phyloP scores from a whole-genome alignment of 64 coral and sea anemone species.

The Stichodactyla helianthus region DNA sequence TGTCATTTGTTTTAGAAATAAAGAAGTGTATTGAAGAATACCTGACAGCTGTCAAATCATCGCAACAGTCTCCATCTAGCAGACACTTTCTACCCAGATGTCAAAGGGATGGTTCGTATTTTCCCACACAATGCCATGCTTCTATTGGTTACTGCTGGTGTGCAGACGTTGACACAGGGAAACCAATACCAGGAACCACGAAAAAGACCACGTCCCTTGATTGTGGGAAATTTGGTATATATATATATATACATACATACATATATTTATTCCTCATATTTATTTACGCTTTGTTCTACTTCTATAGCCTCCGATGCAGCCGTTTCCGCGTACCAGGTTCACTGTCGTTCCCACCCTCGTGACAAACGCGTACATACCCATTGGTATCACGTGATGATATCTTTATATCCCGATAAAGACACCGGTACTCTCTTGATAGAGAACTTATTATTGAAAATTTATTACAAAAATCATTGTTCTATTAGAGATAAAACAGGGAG shows the following conservation, averaged over 20 bases:
- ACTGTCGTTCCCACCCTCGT: too few species aligned
- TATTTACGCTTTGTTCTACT: too few species aligned
- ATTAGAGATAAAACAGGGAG: too few species aligned
- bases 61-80: slow-evolving; percentile 23
- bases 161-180: slow-evolving; percentile 71
- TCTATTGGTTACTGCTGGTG: slow-evolving; percentile 82
- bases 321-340: too few species aligned
- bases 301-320: too few species aligned
- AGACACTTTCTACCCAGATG: slow-evolving; percentile 53
- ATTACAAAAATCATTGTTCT: too few species aligned
- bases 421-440: too few species aligned
- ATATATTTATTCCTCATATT: background rate
- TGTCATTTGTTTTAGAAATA: slow-evolving; percentile 32
- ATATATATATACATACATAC: background rate
- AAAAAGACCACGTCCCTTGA: slow-evolving; percentile 43
- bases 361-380: too few species aligned
- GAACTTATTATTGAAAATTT: too few species aligned
- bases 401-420: too few species aligned
- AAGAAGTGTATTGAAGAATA: slow-evolving; percentile 85
- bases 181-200: slow-evolving; percentile 69
- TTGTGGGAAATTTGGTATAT: slow-evolving; percentile 60
- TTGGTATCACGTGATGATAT: too few species aligned
- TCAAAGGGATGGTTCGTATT: slow-evolving; percentile 73
- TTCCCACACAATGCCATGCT: slow-evolving; percentile 56
- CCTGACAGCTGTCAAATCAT: slow-evolving; percentile 50